These are phyloP conservation scores for Panulirus ornatus DNA, from an alignment of 1,140 invertebrate species.

Conservation along the genomic window DNA sequence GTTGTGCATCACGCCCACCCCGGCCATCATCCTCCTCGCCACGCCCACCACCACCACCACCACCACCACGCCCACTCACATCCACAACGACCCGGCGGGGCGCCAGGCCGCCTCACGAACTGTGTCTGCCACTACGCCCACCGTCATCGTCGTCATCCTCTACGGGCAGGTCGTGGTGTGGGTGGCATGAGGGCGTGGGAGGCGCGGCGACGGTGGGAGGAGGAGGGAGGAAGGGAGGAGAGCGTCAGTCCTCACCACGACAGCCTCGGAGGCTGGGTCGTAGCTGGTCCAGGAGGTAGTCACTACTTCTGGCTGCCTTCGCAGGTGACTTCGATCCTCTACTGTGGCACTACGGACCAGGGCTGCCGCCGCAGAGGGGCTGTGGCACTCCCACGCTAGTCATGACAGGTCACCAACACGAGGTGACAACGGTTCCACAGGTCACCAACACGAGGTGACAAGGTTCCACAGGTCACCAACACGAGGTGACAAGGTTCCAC, in stretches of 20 bases:
- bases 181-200: neutral
- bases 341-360: neutral
- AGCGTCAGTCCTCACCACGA: too few relatives aligned
- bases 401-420: too few relatives aligned
- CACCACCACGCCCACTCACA: neutral
- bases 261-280: neutral
- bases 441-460: too few relatives aligned
- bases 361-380: neutral
- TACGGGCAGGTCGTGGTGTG: neutral
- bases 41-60: slow-evolving; percentile 20
- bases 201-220: neutral
- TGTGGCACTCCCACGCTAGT: neutral
- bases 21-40: slow-evolving; percentile 14
- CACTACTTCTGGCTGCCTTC: too few relatives aligned
- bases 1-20: slow-evolving; percentile 66
- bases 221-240: neutral
- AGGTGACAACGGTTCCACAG: too few relatives aligned
- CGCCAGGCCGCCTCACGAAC: neutral
- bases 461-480: too few relatives aligned
- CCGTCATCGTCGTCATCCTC: neutral
- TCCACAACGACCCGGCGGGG: neutral
- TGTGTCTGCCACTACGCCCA: neutral
- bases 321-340: too few relatives aligned
- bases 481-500: too few relatives aligned
- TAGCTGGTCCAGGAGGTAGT: neutral